These are phyloP conservation scores for Odontomachus brunneus DNA, from an alignment of 1,140 invertebrate species.

Conservation along the genomic window DNA sequence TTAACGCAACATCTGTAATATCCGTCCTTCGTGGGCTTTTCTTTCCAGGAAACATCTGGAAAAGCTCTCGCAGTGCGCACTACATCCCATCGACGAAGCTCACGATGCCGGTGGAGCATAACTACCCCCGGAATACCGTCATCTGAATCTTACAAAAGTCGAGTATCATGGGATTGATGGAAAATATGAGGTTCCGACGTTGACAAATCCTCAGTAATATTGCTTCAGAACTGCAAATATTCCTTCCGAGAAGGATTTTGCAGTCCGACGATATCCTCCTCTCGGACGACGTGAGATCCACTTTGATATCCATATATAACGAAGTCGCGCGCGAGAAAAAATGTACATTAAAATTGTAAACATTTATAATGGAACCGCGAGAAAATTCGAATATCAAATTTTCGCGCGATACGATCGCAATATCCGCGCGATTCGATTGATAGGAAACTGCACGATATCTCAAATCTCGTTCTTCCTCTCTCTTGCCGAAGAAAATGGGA, in stretches of 20 bases:
- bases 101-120: constrained; percentile 13
- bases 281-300: background rate
- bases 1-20: constrained; percentile 26
- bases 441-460: constrained; percentile 32
- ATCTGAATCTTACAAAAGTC: constrained; percentile 46
- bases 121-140: constrained; percentile 26
- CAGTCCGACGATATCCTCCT: background rate
- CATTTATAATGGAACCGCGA: background rate
- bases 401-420: constrained; percentile 51
- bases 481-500: constrained; percentile 67
- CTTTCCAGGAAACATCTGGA: background rate
- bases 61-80: constrained; percentile 17
- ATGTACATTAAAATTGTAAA: constrained; percentile 15
- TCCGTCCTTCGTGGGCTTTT: background rate
- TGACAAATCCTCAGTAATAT: constrained; percentile 44
- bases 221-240: constrained; percentile 42
- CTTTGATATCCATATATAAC: constrained; percentile 3
- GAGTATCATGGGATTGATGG: constrained; percentile 29
- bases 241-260: background rate
- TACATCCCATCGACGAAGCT: constrained; percentile 40
- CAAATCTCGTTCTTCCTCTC: constrained; percentile 30
- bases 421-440: constrained; percentile 68
- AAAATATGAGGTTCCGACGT: constrained; percentile 49
- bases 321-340: background rate
- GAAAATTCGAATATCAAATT: constrained; percentile 30